phyloP scores from a whole-genome alignment of 2,888 invertebrate genomes.

The Eugnorisma glareosa region DNA sequence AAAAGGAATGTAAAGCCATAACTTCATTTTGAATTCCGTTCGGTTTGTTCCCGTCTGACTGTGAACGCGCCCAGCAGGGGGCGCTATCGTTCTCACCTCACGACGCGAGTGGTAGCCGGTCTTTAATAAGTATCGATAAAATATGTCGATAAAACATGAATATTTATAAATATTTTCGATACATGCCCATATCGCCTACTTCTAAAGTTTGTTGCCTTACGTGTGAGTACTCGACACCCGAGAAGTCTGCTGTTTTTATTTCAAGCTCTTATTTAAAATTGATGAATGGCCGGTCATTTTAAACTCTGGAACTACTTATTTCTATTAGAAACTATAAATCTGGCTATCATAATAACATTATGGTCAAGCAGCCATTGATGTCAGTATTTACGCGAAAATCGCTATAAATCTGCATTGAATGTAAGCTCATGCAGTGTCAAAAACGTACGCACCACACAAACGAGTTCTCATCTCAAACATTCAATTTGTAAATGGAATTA shows the following conservation, averaged over 20 bases:
- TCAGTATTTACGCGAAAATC: conserved; percentile 77
- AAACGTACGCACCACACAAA: conserved; percentile 75
- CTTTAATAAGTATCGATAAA: conserved; percentile 91
- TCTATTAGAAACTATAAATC: conserved; percentile 72
- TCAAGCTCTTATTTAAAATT: conserved; percentile 61
- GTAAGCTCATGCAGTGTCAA: conserved; percentile 74
- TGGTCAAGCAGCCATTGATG: conserved; percentile 75
- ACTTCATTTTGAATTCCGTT: conserved; percentile 89
- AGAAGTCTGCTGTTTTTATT: conserved; percentile 48
- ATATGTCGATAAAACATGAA: conserved; percentile 89
- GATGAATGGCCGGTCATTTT: conserved; percentile 61
- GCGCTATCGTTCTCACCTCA: conserved; percentile 90
- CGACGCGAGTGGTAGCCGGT: conserved; percentile 90
- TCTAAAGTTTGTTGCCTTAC: conserved; percentile 57
- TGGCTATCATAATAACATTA: conserved; percentile 74
- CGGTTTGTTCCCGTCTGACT: conserved; percentile 87
- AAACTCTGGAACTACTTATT: conserved; percentile 62
- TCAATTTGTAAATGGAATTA: conserved; percentile 84
- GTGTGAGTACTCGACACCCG: conserved; percentile 47
- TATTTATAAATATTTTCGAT: conserved; percentile 89
- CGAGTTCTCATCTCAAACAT: conserved; percentile 81
- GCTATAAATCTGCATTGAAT: conserved; percentile 81
- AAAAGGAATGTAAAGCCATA: conserved; percentile 87
- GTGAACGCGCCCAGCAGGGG: conserved; percentile 88
- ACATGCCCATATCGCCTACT: conserved; percentile 75